A percentile compares a stretch with the other conserved stretches of the same genome.
These are phyloP conservation scores for Holacanthus passer DNA, from an alignment of 2,113 vertebrate genomes.

Conservation along the genomic window DNA sequence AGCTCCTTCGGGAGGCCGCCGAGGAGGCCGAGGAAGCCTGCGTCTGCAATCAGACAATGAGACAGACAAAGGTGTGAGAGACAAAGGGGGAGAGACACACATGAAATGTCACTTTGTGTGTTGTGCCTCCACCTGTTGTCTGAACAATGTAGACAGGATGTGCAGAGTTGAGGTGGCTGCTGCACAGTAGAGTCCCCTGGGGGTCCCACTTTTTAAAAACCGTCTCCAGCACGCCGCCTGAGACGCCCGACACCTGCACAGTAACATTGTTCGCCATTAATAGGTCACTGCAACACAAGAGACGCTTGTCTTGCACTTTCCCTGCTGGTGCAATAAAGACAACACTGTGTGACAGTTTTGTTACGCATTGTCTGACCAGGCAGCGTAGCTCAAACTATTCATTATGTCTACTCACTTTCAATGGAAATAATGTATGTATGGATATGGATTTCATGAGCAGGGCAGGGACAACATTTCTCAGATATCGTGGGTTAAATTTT, in stretches of 20 bases:
- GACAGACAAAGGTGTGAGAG: neutral
- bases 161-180: constrained; percentile 54
- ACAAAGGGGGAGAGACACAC: neutral
- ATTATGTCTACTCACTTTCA: constrained; percentile 13
- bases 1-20: constrained; percentile 80
- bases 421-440: neutral
- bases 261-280: constrained; percentile 35
- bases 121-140: constrained; percentile 84
- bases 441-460: neutral
- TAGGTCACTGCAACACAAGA: constrained; percentile 52
- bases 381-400: constrained; percentile 10
- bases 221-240: constrained; percentile 68
- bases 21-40: constrained; percentile 88
- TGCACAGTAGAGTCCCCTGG: constrained; percentile 75
- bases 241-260: constrained; percentile 72
- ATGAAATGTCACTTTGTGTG: constrained; percentile 2
- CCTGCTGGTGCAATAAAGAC: constrained; percentile 17
- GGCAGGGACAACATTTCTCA: neutral
- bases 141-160: constrained; percentile 85
- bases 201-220: constrained; percentile 79
- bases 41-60: constrained; percentile 68
- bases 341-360: neutral
- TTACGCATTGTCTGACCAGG: constrained; percentile 19
- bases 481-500: neutral
- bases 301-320: constrained; percentile 38